A percentile compares a stretch with the other conserved stretches of the same genome.
These are phyloP conservation scores for Bovichtus diacanthus DNA, from an alignment of 2,797 vertebrate species.

Conservation along the genomic window DNA sequence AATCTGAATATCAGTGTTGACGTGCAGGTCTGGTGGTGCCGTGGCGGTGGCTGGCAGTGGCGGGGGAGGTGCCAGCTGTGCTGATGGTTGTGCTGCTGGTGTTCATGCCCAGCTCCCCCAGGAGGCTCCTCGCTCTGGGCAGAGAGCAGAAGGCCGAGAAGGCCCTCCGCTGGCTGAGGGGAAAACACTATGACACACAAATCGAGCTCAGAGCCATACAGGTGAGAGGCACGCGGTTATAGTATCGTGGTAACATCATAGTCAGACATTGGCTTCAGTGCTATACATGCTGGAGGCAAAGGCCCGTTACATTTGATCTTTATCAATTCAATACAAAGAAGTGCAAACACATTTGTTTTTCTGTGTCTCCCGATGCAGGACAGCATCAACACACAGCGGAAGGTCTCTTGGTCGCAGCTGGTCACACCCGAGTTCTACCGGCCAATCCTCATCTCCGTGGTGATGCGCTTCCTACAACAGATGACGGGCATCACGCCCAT, in stretches of 20 bases:
- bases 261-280: neutral
- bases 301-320: neutral
- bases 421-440: slow-evolving; percentile 85
- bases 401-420: slow-evolving; percentile 85
- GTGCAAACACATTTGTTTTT: neutral
- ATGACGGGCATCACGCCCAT: slow-evolving; percentile 93
- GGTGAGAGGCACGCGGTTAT: slow-evolving; percentile 72
- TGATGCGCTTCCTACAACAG: slow-evolving; percentile 96
- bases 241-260: neutral
- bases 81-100: slow-evolving; percentile 88
- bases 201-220: slow-evolving; percentile 85
- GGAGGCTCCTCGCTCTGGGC: slow-evolving; percentile 90
- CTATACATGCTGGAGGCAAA: neutral
- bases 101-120: slow-evolving; percentile 94
- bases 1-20: neutral
- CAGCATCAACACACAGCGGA: slow-evolving; percentile 74
- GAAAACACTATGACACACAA: slow-evolving; percentile 77
- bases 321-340: neutral
- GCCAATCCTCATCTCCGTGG: slow-evolving; percentile 88
- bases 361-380: slow-evolving; percentile 56
- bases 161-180: slow-evolving; percentile 90
- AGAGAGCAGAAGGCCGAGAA: slow-evolving; percentile 82
- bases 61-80: slow-evolving; percentile 88
- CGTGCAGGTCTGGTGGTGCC: slow-evolving; percentile 87
- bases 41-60: slow-evolving; percentile 94